Evolutionary conservation across 2,888 invertebrate species (phyloP), one percentile per base, ranked within the genome.

Genomic region (Melipona bicolor): DNA sequence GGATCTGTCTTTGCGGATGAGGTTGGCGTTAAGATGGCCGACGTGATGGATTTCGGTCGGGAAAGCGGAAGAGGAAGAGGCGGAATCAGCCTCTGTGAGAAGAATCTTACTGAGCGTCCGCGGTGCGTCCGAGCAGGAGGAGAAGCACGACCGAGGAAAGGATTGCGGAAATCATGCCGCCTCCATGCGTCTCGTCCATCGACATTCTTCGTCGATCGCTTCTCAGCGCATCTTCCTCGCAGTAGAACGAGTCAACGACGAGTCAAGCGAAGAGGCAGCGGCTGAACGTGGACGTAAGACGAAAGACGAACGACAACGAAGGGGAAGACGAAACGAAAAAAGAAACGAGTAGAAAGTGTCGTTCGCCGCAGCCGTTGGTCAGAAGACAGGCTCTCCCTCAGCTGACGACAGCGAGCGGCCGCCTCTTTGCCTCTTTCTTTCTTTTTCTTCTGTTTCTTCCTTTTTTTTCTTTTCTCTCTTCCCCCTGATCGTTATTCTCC

Each of bases 61-160:
- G 21, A 32, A 64, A 11, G 4, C 32, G 64, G 32, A 65, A 65
- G 64, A 65, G 64, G 36, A 65, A 65, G 15, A n/a, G 36, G 5
- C 13, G 2, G 21, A 21, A 52, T 52, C 19, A 21, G 9, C 9
- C 19, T 59, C n/a, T 59, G n/a, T 32, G 21, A 32, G 27, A 73
- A 27, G 59, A 79, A 81, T 90, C 94, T 94, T 93, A 94, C 93
- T 94, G 93, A 85, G 93, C 94, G 74, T 93, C 91, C 77, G 90
- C 92, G 80, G 89, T 85, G 87, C 91, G 89, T 80, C 90, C 89
- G 61, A 92, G 81, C 64, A 93, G 88, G 43, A 93, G 85, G 78
- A 92, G 89, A 76, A 93, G 86, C 67, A 93, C 86, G 52, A 84
- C 71, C 86, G 92, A 90, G 62, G 89, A 91, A 79, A 90, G 81